A percentile compares a stretch with the other conserved stretches of the same genome.
These are phyloP conservation scores for Sebastes flavidus DNA, from an alignment of 2,797 vertebrate genomes.

Conservation along the genomic window DNA sequence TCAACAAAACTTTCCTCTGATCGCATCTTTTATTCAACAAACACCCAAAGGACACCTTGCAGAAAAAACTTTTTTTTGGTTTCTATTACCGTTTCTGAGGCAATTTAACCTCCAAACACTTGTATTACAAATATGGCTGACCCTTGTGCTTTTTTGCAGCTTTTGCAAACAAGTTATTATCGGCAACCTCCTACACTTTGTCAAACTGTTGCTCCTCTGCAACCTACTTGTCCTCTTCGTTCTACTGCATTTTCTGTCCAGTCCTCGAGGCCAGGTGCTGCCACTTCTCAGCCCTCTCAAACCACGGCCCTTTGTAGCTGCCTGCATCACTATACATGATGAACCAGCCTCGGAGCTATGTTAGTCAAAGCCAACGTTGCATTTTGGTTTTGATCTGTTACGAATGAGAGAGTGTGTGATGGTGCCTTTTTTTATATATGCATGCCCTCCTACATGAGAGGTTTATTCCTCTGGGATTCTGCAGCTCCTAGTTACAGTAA, in stretches of 20 bases:
- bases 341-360: slow-evolving; percentile 7
- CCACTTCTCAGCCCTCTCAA: slow-evolving; percentile 9
- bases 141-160: slow-evolving; percentile 5
- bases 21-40: slow-evolving; percentile 20
- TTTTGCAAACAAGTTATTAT: slow-evolving; percentile 19
- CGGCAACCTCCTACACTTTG: slow-evolving; percentile 47
- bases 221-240: slow-evolving; percentile 16
- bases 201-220: slow-evolving; percentile 48
- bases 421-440: slow-evolving; percentile 43
- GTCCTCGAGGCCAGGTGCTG: slow-evolving; percentile 17
- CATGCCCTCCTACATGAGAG: slow-evolving; percentile 19
- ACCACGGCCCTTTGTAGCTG: slow-evolving; percentile 12
- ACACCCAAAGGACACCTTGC: slow-evolving; percentile 17
- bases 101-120: slow-evolving; percentile 15
- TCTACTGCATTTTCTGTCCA: slow-evolving; percentile 15
- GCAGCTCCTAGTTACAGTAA: slow-evolving; percentile 14
- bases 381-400: slow-evolving; percentile 53
- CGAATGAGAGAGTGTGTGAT: slow-evolving; percentile 40
- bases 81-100: neutral
- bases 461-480: slow-evolving; percentile 27
- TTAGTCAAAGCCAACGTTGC: slow-evolving; percentile 28
- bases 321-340: slow-evolving; percentile 8
- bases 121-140: slow-evolving; percentile 8
- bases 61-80: slow-evolving; percentile 1
- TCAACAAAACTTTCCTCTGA: neutral